Evolutionary conservation across 2,888 invertebrate species (phyloP), one percentile per base, ranked within the genome.

Genomic region (Sarcophaga subvicina): DNA sequence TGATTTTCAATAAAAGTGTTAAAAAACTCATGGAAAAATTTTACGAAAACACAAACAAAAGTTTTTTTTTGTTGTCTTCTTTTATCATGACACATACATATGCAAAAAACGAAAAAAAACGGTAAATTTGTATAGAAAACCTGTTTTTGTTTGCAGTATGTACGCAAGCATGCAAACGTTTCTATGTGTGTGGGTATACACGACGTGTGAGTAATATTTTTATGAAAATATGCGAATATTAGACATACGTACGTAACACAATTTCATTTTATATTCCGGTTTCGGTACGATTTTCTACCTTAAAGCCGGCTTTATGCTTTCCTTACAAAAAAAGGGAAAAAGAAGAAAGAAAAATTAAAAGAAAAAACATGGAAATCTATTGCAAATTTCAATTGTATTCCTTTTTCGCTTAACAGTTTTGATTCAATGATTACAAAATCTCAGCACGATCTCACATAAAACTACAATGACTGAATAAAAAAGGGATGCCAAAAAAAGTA

Each of bases 381-480:
- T 22, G 20, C 14, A 77, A 80, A 77, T 76, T 79, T 76, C 71
- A 84, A 86, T 81, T 81, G 78, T 79, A 75, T 79, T 81, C 54
- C 62, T 66, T 70, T 49, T 49, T 37, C 37, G 64, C 80, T 76
- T 71, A 66, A 71, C 62, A 63, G 54, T 71, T 79, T 73, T 54
- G 37, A 59, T 17, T 70, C 63, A 75, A 54, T 70, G 45, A 25
- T 87, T 87, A 54, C 75, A 45, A 81, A 87, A 87, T 87, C 84
- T 78, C 75, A 69, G 81, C 87, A 87, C 87, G 87, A 84, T 75
- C 78, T 87, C 66, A 63, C 79, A 84, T 84, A 81, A 84, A 87
- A 87, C 70, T 87, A 87, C 84, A 81, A 78, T 75, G 67, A 79
- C 81, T 79, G 84, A 84, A 87, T 84, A 76, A 70, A 78, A 76